These are phyloP conservation scores for Latrodectus hesperus DNA, from an alignment of 2,888 invertebrate genomes.

Conservation along the genomic window DNA sequence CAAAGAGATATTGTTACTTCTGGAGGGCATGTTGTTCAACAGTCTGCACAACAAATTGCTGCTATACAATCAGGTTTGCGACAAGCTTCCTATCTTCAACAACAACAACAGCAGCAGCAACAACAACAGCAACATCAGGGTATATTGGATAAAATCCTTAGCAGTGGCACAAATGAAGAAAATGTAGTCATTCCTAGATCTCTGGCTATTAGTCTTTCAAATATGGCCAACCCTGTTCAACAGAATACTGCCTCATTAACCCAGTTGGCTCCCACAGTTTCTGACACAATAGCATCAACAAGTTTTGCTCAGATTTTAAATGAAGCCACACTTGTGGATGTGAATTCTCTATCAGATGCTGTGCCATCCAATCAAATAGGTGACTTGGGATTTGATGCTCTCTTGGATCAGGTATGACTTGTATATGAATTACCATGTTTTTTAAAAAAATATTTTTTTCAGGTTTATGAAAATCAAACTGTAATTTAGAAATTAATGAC, in stretches of 20 bases:
- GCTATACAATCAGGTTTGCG: slow-evolving; percentile 25
- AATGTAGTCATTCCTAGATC: slow-evolving; percentile 12
- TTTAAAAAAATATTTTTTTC: neutral
- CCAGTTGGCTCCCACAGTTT: slow-evolving; percentile 9
- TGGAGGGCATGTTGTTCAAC: slow-evolving; percentile 62
- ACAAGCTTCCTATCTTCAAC: slow-evolving; percentile 36
- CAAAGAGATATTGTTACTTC: slow-evolving; percentile 65
- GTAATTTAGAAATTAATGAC: too few relatives aligned
- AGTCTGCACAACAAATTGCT: slow-evolving; percentile 24
- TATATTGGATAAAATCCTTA: slow-evolving; percentile 42
- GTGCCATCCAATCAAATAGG: slow-evolving; percentile 29
- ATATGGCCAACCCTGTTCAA: neutral
- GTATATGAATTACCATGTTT: neutral
- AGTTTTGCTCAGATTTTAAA: slow-evolving; percentile 32
- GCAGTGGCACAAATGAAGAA: slow-evolving; percentile 20
- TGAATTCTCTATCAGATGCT: slow-evolving; percentile 13
- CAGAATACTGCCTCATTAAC: slow-evolving; percentile 8
- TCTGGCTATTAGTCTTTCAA: slow-evolving; percentile 18
- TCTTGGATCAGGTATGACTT: slow-evolving; percentile 69
- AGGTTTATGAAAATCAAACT: too few relatives aligned
- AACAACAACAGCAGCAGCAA: slow-evolving; percentile 73
- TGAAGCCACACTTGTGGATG: slow-evolving; percentile 21
- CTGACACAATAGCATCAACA: slow-evolving; percentile 5
- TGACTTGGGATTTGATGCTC: slow-evolving; percentile 67
- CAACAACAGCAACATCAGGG: slow-evolving; percentile 71